These are phyloP conservation scores for Aselliscus stoliczkanus DNA, from an alignment of 2,797 vertebrate genomes.

Conservation along the genomic window DNA sequence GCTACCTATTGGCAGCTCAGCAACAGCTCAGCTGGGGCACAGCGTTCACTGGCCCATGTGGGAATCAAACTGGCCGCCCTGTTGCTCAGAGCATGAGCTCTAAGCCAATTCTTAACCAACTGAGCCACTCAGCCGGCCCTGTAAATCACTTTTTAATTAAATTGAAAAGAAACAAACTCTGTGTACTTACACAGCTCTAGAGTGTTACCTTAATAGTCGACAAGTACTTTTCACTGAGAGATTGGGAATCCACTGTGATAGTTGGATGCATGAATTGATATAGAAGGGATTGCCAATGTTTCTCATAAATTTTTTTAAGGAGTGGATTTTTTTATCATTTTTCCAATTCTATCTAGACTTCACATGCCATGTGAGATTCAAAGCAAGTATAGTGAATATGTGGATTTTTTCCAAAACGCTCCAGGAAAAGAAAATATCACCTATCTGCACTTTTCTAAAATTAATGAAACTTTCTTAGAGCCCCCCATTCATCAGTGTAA, in stretches of 20 bases:
- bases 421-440: background rate
- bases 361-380: background rate
- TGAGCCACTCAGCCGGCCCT: no score
- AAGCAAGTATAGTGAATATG: background rate
- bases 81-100: no score
- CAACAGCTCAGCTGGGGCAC: no score
- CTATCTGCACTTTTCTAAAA: background rate
- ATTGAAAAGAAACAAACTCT: background rate
- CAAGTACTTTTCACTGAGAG: background rate
- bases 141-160: background rate
- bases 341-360: background rate
- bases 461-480: background rate
- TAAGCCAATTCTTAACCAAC: no score
- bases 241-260: background rate
- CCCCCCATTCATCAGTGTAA: background rate
- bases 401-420: background rate
- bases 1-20: no score
- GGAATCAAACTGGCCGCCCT: no score
- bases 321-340: background rate
- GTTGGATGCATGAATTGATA: background rate
- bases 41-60: no score
- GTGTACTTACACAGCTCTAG: background rate
- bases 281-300: background rate
- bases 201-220: background rate
- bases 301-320: background rate